Base-by-base conservation (phyloP, 1,140 invertebrate species). In the Leguminivora glycinivorella region DNA sequence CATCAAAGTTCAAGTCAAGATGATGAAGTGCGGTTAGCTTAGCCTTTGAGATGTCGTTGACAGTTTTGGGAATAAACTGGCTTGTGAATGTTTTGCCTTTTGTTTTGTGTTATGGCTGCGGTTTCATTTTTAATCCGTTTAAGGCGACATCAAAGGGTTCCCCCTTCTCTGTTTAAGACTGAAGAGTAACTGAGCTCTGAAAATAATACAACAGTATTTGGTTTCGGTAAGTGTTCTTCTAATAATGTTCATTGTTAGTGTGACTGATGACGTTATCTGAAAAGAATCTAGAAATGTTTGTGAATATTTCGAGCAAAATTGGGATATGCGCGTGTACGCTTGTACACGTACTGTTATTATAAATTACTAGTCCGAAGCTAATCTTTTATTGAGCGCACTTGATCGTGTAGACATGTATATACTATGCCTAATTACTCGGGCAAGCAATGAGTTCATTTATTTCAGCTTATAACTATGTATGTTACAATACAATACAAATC, bases 51-150 rank as follows among this genome's bases (percentile, higher is more conserved):
- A 63, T 63, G 26, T 29, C 58, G 58, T 63, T 63, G 26, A 60
- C 56, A 60, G 26, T 26, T 60, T 31, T n/a, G 29, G 58, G 58
- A 60, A 63, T 63, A 9, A 63, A 29, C 58, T 63, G 58, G 58
- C 26, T 29, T 63, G 26, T 31, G 25, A 17, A 63, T 63, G 26
- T 31, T 43, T 56, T 63, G 26, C n/a, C 58, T 63, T 63, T 63
- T 63, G 58, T 34, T 63, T 63, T 17, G 25, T 29, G 26, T 9
- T 29, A 29, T 29, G 47, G 17, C 26, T 63, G 58, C 31, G 58
- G 58, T 63, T 63, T 29, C 58, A 31, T 25, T 58, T 63, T 63
- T 63, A 31, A 63, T 63, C 58, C 58, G n/a, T 63, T 63, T 63
- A 17, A 31, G 26, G 58, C 17, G 5, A 63, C 25, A 31, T 63